These are phyloP conservation scores for Phoenicopterus ruber DNA, from an alignment of 2,113 vertebrate genomes.

Conservation along the genomic window DNA sequence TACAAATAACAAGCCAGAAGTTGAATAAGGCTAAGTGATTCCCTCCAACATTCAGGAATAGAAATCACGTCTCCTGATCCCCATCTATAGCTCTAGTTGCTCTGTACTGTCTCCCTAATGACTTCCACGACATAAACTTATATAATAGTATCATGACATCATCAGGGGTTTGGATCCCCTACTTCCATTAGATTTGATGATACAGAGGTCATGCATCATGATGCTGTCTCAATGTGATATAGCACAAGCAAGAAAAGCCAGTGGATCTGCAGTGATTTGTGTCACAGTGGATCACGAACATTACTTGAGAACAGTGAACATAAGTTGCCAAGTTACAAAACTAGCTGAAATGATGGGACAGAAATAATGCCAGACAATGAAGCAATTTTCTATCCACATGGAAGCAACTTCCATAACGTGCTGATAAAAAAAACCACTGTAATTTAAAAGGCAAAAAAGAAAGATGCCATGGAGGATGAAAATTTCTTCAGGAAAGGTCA, in stretches of 20 bases:
- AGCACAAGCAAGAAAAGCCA: neutral
- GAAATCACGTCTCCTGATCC: neutral
- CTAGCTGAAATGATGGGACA: neutral
- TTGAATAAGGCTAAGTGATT: neutral
- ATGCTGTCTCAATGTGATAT: neutral
- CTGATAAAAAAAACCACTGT: neutral
- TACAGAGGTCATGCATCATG: neutral
- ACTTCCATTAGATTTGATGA: neutral
- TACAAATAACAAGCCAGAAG: neutral
- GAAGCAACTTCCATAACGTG: neutral
- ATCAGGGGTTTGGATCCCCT: neutral
- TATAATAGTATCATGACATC: neutral
- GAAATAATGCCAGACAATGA: neutral
- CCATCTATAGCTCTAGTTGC: neutral
- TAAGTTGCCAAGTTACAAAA: slow-evolving; percentile 18
- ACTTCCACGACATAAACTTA: neutral
- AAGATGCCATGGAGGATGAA: neutral
- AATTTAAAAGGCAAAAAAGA: neutral
- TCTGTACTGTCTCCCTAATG: neutral
- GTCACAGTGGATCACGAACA: slow-evolving; percentile 1
- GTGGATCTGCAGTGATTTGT: neutral
- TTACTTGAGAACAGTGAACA: neutral
- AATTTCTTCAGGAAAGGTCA: neutral
- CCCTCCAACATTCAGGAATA: neutral
- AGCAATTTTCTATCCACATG: neutral